These are phyloP conservation scores for Chrysotoxum bicinctum DNA, from an alignment of 2,888 invertebrate species.

Conservation along the genomic window DNA sequence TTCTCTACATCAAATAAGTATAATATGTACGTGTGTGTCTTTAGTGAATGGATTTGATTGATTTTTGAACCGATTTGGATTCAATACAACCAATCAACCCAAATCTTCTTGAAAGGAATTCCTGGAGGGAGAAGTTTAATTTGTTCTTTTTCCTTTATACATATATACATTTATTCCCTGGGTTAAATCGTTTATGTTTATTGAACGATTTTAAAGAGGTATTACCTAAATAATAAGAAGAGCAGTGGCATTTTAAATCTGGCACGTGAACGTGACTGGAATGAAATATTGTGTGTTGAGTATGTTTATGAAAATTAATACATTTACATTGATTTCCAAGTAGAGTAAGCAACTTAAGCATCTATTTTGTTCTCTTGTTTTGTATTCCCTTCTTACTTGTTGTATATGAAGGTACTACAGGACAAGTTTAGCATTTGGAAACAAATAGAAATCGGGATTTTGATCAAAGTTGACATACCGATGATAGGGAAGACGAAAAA, in stretches of 20 bases:
- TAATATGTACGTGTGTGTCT: neutral
- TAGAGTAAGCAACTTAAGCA: neutral
- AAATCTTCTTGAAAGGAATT: neutral
- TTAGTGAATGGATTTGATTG: slow-evolving; percentile 44
- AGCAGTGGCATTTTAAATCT: slow-evolving; percentile 10
- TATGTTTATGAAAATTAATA: slow-evolving; percentile 7
- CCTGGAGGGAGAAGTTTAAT: neutral
- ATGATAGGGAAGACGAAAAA: too few relatives aligned
- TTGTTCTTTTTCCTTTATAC: neutral
- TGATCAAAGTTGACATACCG: too few relatives aligned
- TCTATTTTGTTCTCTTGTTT: neutral
- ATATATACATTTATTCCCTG: neutral
- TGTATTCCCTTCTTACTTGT: neutral
- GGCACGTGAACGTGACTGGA: slow-evolving; percentile 33
- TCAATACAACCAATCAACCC: slow-evolving; percentile 26
- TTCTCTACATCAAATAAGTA: too few relatives aligned
- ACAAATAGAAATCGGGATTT: too few relatives aligned
- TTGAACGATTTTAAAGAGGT: slow-evolving; percentile 5
- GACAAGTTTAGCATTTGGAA: too few relatives aligned
- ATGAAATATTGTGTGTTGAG: slow-evolving; percentile 14
- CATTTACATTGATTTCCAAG: neutral
- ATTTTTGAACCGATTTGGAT: slow-evolving; percentile 37
- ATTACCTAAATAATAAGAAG: neutral
- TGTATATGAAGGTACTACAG: too few relatives aligned
- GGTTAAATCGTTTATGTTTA: slow-evolving; percentile 17